Evolutionary conservation across 2,797 vertebrate genomes (phyloP).

Genomic region (Taenioides sp.): DNA sequence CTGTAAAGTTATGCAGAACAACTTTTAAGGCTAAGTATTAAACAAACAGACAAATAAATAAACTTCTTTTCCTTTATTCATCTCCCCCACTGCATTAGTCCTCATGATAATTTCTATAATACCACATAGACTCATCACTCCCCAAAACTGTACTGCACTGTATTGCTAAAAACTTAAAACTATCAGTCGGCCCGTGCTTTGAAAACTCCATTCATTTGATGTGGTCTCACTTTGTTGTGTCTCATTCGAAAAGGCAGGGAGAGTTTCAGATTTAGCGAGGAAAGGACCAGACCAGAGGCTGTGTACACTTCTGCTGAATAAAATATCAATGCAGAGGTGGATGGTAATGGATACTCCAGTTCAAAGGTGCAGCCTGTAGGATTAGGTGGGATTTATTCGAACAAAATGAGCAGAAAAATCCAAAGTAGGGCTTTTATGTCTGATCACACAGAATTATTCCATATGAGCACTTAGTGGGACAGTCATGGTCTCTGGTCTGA

Average conservation of each 20-base stretch:
- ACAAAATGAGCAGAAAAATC: not conserved
- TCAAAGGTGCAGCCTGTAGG: conserved; percentile 6
- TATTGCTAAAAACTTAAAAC: not conserved
- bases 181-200: not conserved
- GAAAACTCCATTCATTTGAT: conserved; percentile 1
- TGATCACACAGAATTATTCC: not conserved
- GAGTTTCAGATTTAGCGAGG: not conserved
- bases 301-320: not conserved
- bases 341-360: not conserved
- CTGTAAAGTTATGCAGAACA: too few relatives aligned
- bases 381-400: conserved; percentile 2
- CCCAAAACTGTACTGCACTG: not conserved
- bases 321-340: conserved; percentile 7
- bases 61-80: too few relatives aligned
- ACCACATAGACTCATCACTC: not conserved
- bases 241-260: not conserved
- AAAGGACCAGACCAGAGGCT: conserved; percentile 2
- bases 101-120: too few relatives aligned
- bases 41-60: too few relatives aligned
- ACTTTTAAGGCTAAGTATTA: too few relatives aligned
- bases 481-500: not conserved
- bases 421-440: conserved; percentile 4
- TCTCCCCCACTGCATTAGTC: not conserved
- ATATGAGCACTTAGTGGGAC: conserved; percentile 7
- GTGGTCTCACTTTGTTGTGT: conserved; percentile 5